Conservation (phyloP, 2,797 vertebrate genomes). For the Astyanax mexicanus region DNA sequence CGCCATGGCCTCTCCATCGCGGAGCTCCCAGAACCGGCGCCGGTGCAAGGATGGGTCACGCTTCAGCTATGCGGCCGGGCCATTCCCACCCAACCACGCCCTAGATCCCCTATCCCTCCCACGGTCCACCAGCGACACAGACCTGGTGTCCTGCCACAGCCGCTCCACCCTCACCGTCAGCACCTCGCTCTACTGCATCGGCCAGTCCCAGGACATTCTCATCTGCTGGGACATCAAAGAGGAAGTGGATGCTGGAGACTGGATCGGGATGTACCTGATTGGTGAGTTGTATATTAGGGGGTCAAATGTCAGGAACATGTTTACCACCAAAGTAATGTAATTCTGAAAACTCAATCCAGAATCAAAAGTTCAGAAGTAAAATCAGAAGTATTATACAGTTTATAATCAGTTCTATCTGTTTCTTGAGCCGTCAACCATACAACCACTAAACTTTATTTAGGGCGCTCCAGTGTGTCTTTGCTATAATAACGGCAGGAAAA, state of each 20-base stretch:
- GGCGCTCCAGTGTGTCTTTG: too few relatives aligned
- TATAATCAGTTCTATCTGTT: too few relatives aligned
- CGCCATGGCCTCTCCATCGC: slow-evolving; percentile 94
- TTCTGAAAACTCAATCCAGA: too few relatives aligned
- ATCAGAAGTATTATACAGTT: too few relatives aligned
- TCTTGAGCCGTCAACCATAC: too few relatives aligned
- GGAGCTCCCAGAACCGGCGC: slow-evolving; percentile 87
- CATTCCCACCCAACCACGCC: slow-evolving; percentile 82
- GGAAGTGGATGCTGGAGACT: slow-evolving; percentile 96
- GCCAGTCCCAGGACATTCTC: slow-evolving; percentile 90
- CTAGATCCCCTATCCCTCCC: slow-evolving; percentile 83
- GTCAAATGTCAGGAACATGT: too few relatives aligned
- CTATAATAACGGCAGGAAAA: too few relatives aligned
- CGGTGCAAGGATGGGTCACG: slow-evolving; percentile 88
- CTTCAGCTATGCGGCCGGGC: slow-evolving; percentile 89
- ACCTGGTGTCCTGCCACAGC: slow-evolving; percentile 91
- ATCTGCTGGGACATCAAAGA: slow-evolving; percentile 99
- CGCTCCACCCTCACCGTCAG: slow-evolving; percentile 93
- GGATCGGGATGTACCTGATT: slow-evolving; percentile 98
- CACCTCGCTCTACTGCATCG: slow-evolving; percentile 89
- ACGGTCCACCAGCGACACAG: slow-evolving; percentile 93
- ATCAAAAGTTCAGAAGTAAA: too few relatives aligned
- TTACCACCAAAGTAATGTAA: too few relatives aligned
- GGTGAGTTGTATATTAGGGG: slow-evolving; percentile 77
- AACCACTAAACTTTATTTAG: too few relatives aligned